A percentile compares a stretch with the other conserved stretches of the same genome.
Evolutionary conservation across 2,113 vertebrate species (phyloP).

Genomic region (Heterotis niloticus): DNA sequence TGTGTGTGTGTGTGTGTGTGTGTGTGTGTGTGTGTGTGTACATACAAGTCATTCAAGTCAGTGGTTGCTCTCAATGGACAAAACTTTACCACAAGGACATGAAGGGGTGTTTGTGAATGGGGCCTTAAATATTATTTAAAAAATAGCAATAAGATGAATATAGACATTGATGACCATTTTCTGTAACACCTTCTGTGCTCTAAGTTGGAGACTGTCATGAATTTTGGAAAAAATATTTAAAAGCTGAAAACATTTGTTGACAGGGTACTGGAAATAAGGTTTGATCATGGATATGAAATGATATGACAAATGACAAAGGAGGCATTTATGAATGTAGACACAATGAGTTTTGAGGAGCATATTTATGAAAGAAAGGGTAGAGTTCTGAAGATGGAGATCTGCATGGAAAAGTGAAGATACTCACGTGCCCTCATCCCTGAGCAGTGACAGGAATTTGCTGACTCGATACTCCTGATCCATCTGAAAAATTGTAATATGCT

Average conservation of each 20-base stretch:
- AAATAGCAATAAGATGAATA: too few species aligned
- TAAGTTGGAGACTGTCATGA: background rate
- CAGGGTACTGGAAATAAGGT: background rate
- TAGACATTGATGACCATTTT: background rate
- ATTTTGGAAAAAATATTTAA: background rate
- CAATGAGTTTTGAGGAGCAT: background rate
- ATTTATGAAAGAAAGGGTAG: background rate
- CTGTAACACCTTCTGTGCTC: background rate
- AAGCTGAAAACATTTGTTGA: background rate
- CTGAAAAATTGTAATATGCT: conserved; percentile 54
- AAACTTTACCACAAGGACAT: too few species aligned
- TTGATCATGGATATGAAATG: background rate
- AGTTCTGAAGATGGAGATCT: background rate
- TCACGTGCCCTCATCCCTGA: conserved; percentile 91
- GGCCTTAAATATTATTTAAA: too few species aligned
- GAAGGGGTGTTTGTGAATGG: too few species aligned
- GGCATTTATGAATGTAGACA: conserved; percentile 9
- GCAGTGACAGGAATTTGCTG: conserved; percentile 88
- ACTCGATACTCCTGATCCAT: conserved; percentile 92
- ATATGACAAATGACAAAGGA: background rate
- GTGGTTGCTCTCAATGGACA: too few species aligned
- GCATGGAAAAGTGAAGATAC: conserved; percentile 52
- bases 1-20: too few species aligned
- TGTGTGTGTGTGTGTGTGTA: too few species aligned
- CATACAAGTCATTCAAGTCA: too few species aligned